phyloP scores from a whole-genome alignment of 1,140 invertebrate genomes.

The Drepana arcuata region DNA sequence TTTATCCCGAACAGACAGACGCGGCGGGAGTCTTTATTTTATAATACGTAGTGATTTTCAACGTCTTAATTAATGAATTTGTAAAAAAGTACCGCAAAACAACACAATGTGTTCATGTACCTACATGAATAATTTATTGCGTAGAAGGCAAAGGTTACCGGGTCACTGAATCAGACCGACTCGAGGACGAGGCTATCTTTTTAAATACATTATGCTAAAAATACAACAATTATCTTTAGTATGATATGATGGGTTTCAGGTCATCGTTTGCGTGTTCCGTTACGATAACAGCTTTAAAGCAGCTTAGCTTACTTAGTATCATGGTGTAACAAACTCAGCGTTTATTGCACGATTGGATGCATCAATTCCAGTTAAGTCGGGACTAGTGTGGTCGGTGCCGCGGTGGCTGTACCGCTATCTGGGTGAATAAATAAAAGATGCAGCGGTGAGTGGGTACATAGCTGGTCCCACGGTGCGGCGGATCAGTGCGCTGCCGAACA shows the following conservation, averaged over 20 bases:
- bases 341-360: conserved; percentile 18
- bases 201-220: conserved; percentile 4
- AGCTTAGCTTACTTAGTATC: too few species aligned
- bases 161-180: conserved; percentile 16
- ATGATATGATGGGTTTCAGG: too few species aligned
- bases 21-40: too few species aligned
- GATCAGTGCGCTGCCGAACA: conserved; percentile 43
- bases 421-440: conserved; percentile 68
- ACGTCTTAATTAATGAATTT: too few species aligned
- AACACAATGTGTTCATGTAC: neutral
- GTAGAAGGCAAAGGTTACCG: conserved; percentile 6
- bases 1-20: too few species aligned
- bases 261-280: too few species aligned
- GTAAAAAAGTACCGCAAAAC: too few species aligned
- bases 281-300: too few species aligned
- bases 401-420: conserved; percentile 60
- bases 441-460: conserved; percentile 51
- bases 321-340: too few species aligned
- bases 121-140: neutral
- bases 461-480: conserved; percentile 30
- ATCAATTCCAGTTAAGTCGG: conserved; percentile 58
- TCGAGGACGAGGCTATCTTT: conserved; percentile 1
- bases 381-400: conserved; percentile 31
- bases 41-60: too few species aligned
- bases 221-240: conserved; percentile 5